These are phyloP conservation scores for Ceyx melanurus DNA, from an alignment of 2,113 vertebrate genomes.

Conservation along the genomic window DNA sequence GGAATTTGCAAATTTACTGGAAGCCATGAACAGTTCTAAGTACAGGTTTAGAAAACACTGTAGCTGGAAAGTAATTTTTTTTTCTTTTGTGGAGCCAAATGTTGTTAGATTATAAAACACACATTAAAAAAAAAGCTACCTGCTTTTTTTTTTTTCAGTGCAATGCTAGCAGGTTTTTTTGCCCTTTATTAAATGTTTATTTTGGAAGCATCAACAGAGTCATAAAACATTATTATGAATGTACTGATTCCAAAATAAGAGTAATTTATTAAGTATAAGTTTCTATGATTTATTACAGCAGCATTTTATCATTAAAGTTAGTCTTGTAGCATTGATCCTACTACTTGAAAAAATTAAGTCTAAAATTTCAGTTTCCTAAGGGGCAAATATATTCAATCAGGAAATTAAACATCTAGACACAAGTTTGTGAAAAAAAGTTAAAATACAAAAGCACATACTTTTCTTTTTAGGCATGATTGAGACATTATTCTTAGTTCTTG, in stretches of 20 bases:
- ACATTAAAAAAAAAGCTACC: neutral
- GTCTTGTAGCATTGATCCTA: neutral
- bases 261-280: neutral
- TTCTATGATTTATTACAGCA: neutral
- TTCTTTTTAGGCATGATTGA: neutral
- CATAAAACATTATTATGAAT: neutral
- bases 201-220: neutral
- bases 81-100: neutral
- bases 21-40: neutral
- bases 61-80: neutral
- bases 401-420: conserved; percentile 5
- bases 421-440: neutral
- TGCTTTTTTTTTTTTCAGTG: neutral
- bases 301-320: neutral
- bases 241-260: neutral
- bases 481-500: neutral
- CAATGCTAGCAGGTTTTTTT: neutral
- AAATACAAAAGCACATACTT: neutral
- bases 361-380: neutral
- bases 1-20: neutral
- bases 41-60: neutral
- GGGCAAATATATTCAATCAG: neutral
- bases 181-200: neutral
- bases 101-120: neutral
- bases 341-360: neutral